Evolutionary conservation across 2,113 vertebrate species (phyloP), one percentile per base, ranked within the genome.

Genomic region (Seriola aureovittata): DNA sequence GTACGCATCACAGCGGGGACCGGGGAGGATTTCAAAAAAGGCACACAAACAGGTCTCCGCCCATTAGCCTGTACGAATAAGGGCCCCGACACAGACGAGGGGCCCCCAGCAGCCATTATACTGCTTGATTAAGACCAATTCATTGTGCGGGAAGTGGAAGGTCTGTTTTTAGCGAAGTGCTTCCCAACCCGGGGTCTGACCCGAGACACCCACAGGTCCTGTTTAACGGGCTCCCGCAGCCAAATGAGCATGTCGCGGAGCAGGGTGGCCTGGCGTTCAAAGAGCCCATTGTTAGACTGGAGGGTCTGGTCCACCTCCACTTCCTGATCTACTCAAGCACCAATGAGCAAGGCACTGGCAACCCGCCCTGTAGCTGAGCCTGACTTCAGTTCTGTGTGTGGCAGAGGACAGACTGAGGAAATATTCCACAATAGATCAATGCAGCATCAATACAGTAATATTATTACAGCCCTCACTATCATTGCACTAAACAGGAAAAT

Each of bases 1-100:
- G 90, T 85, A 91, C 89, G 86, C 91, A 89, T 87, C 92, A 62
- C 89, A 91, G 91, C 89, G 69, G 87, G 87, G 70, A 90, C 75
- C 84, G 62, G 58, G 44, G 64, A 87, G 72, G 71, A 80, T 88
- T 92, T 62, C 0, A 80, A 82, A 90, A 62, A 88, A 86, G 55
- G 60, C 85, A 85, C 64, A 89, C 68, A 85, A 81, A 74, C 88
- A 80, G 90, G 81, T 91, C 92, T 70, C 93, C 92, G 86, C 93
- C 92, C 92, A 88, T 87, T 78, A 76, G 72, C 72, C 71, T 58
- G 60, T 72, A 21, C 13, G 50, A 80, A 79, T 83, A 89, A 84
- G 89, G 89, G 77, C 78, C 87, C 87, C 84, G 50, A 36, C 71
- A 59, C 34, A 59, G 71, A 16, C 60, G 12, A 75, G 72, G 77